Conservation (phyloP, 2,113 vertebrate genomes). For the Hypanus sabinus region DNA sequence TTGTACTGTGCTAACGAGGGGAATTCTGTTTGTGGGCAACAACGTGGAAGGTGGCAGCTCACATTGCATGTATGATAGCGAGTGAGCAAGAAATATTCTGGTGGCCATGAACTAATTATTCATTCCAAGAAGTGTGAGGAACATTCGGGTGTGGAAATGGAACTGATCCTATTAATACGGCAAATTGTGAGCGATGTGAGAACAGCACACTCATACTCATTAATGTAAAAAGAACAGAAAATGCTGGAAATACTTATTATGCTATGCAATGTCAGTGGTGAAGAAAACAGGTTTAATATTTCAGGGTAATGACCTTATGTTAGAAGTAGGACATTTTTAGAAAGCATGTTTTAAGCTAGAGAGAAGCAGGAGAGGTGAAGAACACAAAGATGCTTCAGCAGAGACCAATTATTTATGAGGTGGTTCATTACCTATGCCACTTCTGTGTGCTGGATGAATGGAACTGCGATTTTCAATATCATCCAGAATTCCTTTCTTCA, state of each 20-base stretch:
- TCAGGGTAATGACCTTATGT: no score
- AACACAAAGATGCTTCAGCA: no score
- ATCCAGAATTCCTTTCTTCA: no score
- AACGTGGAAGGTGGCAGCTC: neutral
- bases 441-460: no score
- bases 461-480: no score
- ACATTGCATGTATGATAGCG: neutral
- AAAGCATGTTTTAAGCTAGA: no score
- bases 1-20: neutral
- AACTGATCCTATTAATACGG: neutral
- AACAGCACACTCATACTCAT: neutral
- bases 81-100: neutral
- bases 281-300: no score
- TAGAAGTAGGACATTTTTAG: no score
- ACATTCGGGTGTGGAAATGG: neutral
- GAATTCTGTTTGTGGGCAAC: neutral
- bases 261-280: neutral
- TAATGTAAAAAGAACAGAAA: neutral
- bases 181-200: neutral
- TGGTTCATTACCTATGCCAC: no score
- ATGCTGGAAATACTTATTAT: neutral
- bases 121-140: neutral
- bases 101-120: neutral
- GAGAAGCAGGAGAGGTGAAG: no score
- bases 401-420: no score